A percentile compares a stretch with the other conserved stretches of the same genome.
Conservation (phyloP, 1,140 invertebrate genomes). For the Drosophila malerkotliana region DNA sequence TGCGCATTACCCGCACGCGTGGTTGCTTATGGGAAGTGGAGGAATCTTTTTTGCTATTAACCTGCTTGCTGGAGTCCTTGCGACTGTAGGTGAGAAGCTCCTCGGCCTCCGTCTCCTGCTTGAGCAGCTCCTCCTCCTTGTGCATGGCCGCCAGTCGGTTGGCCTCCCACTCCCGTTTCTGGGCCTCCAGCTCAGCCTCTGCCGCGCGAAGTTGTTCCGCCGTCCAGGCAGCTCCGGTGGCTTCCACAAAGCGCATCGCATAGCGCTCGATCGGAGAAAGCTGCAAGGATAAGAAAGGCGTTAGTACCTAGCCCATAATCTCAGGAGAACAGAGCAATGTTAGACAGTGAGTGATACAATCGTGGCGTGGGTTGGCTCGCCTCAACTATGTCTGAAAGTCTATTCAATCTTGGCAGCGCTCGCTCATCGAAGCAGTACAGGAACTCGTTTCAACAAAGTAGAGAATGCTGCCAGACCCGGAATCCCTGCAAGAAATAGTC, state of each 20-base stretch:
- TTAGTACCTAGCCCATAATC: background rate
- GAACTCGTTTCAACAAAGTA: constrained; percentile 11
- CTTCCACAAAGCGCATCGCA: constrained; percentile 96
- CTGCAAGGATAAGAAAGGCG: constrained; percentile 84
- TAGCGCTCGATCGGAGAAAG: constrained; percentile 96
- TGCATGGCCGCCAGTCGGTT: constrained; percentile 90
- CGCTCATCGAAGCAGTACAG: constrained; percentile 36
- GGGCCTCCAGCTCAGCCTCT: constrained; percentile 94
- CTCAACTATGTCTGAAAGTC: constrained; percentile 83
- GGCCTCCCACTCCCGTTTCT: constrained; percentile 97
- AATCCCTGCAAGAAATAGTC: constrained; percentile 11
- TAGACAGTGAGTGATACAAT: constrained; percentile 83
- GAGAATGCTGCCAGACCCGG: constrained; percentile 45
- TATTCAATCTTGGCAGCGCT: constrained; percentile 61
- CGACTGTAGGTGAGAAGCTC: constrained; percentile 89
- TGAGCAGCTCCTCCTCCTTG: constrained; percentile 89
- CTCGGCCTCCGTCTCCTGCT: constrained; percentile 87
- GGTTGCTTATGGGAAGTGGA: constrained; percentile 41
- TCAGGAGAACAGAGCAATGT: constrained; percentile 33
- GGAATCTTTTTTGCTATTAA: constrained; percentile 86
- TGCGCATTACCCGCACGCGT: constrained; percentile 38
- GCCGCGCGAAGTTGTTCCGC: constrained; percentile 94
- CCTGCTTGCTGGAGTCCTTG: constrained; percentile 92
- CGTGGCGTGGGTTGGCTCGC: constrained; percentile 66
- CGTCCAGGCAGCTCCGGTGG: constrained; percentile 92